Percentiles rank a stretch among this genome's conserved stretches.
Evolutionary conservation across 2,888 invertebrate species (phyloP).

Genomic region (Tipula helvola): DNA sequence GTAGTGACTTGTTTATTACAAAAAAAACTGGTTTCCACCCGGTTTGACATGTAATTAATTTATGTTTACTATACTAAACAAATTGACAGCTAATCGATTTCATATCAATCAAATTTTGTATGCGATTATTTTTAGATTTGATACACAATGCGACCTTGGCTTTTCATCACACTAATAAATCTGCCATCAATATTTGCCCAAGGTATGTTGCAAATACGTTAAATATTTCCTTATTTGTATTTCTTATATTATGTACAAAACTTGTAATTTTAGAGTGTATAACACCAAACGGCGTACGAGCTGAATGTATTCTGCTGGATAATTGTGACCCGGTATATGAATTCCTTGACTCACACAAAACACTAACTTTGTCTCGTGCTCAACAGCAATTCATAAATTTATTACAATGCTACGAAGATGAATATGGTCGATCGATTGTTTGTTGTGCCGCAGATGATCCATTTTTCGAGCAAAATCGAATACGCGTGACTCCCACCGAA

Average conservation of each 20-base stretch:
- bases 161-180: not conserved
- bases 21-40: not conserved
- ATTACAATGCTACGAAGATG: slow-evolving; percentile 17
- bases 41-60: not conserved
- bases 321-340: slow-evolving; percentile 23
- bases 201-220: not conserved
- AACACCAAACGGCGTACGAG: slow-evolving; percentile 28
- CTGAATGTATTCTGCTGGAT: slow-evolving; percentile 28
- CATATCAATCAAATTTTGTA: not conserved
- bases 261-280: slow-evolving; percentile 35
- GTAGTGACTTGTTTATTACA: not conserved
- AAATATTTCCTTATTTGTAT: not conserved
- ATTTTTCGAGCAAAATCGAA: not conserved
- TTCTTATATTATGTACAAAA: not conserved
- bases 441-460: slow-evolving; percentile 26
- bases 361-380: not conserved
- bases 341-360: not conserved
- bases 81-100: not conserved
- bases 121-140: not conserved
- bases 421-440: slow-evolving; percentile 24
- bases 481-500: not conserved
- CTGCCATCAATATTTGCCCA: not conserved
- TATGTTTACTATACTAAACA: not conserved
- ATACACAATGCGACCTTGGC: not conserved
- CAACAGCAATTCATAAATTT: slow-evolving; percentile 21